Base-by-base conservation (phyloP, 2,888 invertebrate genomes). In the Clivina fossor region DNA sequence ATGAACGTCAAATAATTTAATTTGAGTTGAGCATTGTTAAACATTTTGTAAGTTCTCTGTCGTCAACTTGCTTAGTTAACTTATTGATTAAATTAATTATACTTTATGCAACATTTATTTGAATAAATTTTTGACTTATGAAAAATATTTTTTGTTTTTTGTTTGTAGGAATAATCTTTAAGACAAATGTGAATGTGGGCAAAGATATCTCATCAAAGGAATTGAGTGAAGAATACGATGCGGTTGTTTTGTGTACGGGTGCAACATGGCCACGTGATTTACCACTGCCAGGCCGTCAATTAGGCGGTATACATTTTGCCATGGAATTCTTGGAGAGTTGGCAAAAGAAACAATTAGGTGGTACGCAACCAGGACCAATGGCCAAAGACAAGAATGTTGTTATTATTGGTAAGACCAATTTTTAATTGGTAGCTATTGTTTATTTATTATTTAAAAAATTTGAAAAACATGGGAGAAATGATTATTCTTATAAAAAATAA, bases 281-380 rank as follows among this genome's bases (percentile, higher is more conserved):
- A 58, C 87, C 87, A 0, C 80, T 92, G 47, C 84, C 88, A 69
- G 93, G 74, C 33, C 84, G 97, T 7, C 83, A 96, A 69, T 77
- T 96, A 26, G 83, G 85, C 64, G 98, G 98, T 57, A 94, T 99
- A 65, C 90, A 97, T 77, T 99, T 90, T 76, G 99, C 99, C 2
- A 98, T 99, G 89, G 93, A 91, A 71, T 99, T 95, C 78, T 80
- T 99, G 53, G 95, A 98, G 75, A 87, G 85, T 57, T 96, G 95
- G 88, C 99, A 99, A 77, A 93, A 96, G 78, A 88, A 90, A 68
- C 94, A 96, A 72, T 80, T 89, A 74, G 93, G 92, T 74, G 70
- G 76, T 64, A 60, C 76, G 37, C 65, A 67, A 35, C 67, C 68
- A 18, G 71, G 71, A 18, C 81, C 94, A 20, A 83, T 84, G 57